These are phyloP conservation scores for Eremobia ochroleuca DNA, from an alignment of 2,888 invertebrate species.

Conservation along the genomic window DNA sequence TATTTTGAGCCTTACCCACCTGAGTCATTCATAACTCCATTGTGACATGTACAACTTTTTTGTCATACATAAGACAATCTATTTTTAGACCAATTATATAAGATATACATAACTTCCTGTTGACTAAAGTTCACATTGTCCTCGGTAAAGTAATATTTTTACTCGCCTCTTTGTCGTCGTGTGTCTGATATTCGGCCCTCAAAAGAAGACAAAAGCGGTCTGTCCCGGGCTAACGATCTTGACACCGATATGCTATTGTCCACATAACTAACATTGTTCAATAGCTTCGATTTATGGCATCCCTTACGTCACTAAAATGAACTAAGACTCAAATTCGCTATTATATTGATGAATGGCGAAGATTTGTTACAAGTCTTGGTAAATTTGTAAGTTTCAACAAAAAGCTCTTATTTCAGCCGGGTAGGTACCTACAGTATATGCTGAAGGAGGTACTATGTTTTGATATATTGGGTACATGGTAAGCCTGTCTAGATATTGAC, in stretches of 20 bases:
- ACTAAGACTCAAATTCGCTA: slow-evolving; percentile 73
- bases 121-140: slow-evolving; percentile 49
- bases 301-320: slow-evolving; percentile 70
- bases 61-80: slow-evolving; percentile 20
- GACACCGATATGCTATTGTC: slow-evolving; percentile 83
- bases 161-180: slow-evolving; percentile 70
- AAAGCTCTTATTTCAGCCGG: slow-evolving; percentile 47
- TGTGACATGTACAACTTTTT: slow-evolving; percentile 36
- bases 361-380: slow-evolving; percentile 75
- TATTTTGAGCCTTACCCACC: slow-evolving; percentile 24
- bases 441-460: slow-evolving; percentile 9
- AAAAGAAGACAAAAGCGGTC: slow-evolving; percentile 78
- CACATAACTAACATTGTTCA: slow-evolving; percentile 77
- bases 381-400: slow-evolving; percentile 61
- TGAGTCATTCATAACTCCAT: slow-evolving; percentile 33
- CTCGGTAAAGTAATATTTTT: slow-evolving; percentile 64
- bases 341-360: slow-evolving; percentile 77
- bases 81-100: slow-evolving; percentile 42
- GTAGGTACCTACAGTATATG: slow-evolving; percentile 19
- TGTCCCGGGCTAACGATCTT: slow-evolving; percentile 77
- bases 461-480: slow-evolving; percentile 25
- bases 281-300: slow-evolving; percentile 75
- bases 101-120: slow-evolving; percentile 55
- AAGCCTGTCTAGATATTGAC: slow-evolving; percentile 35
- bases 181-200: slow-evolving; percentile 78